A percentile compares a stretch with the other conserved stretches of the same genome.
These are phyloP conservation scores for Dasyornis broadbenti DNA, from an alignment of 2,113 vertebrate species.

Conservation along the genomic window DNA sequence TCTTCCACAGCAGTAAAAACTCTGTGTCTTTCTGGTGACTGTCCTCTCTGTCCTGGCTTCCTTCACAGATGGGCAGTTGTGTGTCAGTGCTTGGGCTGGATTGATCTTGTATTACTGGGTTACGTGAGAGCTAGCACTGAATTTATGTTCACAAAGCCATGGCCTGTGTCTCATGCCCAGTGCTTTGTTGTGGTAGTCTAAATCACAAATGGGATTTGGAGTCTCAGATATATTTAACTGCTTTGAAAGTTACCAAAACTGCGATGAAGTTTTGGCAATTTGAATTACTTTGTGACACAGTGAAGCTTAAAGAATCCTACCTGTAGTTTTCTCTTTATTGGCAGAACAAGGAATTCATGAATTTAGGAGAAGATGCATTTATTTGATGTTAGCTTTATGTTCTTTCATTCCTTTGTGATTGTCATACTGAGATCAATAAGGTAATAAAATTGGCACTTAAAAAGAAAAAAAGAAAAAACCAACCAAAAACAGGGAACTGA, in stretches of 20 bases:
- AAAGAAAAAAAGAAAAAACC: neutral
- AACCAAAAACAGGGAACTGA: neutral
- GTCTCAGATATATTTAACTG: neutral
- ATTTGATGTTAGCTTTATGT: neutral
- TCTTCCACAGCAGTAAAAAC: neutral
- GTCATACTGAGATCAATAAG: neutral
- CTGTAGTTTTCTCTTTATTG: neutral
- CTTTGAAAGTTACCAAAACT: too few species aligned
- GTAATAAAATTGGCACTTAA: neutral
- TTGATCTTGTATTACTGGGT: neutral
- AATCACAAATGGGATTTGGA: neutral
- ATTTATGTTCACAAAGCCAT: neutral
- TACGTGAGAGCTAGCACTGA: neutral
- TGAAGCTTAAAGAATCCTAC: neutral
- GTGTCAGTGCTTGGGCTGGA: neutral
- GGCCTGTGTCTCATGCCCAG: neutral
- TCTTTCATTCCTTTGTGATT: neutral
- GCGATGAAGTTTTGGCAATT: neutral
- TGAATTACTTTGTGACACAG: neutral
- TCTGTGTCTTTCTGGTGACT: rapidly evolving
- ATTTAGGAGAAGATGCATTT: neutral
- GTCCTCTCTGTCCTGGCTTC: neutral
- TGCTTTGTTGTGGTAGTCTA: neutral
- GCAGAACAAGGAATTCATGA: neutral
- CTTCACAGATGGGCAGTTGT: neutral